phyloP scores from a whole-genome alignment of 1,140 invertebrate genomes.

The Heterodera schachtii region DNA sequence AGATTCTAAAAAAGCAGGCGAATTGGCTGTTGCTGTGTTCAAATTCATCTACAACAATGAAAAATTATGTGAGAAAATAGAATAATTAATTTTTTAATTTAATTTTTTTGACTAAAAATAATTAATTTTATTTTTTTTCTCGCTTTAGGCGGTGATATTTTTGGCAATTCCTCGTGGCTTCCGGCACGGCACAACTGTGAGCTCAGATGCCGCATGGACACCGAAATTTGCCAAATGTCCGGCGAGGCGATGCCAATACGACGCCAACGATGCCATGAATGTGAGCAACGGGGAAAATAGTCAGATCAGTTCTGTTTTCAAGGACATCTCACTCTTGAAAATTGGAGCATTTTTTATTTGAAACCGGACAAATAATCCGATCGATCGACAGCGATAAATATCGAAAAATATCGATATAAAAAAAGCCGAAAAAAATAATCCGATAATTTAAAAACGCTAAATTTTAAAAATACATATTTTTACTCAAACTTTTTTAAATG shows the following conservation, averaged over 20 bases:
- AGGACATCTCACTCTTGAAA: too few relatives aligned
- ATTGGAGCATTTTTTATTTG: too few relatives aligned
- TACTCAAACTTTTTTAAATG: too few relatives aligned
- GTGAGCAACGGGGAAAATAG: not conserved
- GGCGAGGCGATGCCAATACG: conserved; percentile 11
- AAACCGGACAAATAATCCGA: too few relatives aligned
- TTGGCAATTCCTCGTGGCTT: conserved; percentile 35
- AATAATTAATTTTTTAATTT: conserved; percentile 11
- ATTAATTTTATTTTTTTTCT: conserved; percentile 15
- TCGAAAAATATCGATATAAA: too few relatives aligned
- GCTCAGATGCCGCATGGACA: conserved; percentile 31
- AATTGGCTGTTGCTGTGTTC: conserved; percentile 5
- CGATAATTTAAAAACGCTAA: too few relatives aligned
- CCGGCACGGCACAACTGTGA: conserved; percentile 39
- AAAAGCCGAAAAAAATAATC: too few relatives aligned
- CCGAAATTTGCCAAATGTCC: conserved; percentile 40
- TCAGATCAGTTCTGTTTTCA: too few relatives aligned
- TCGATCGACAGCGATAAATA: too few relatives aligned
- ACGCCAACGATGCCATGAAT: conserved; percentile 33
- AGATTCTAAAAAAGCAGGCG: not conserved
- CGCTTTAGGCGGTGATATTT: conserved; percentile 40
- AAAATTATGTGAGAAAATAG: conserved; percentile 32
- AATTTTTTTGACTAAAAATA: conserved; percentile 21
- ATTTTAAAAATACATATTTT: too few relatives aligned
- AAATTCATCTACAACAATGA: conserved; percentile 42